Base-by-base conservation (phyloP, 2,888 invertebrate species). In the Ptychoptera contaminata region DNA sequence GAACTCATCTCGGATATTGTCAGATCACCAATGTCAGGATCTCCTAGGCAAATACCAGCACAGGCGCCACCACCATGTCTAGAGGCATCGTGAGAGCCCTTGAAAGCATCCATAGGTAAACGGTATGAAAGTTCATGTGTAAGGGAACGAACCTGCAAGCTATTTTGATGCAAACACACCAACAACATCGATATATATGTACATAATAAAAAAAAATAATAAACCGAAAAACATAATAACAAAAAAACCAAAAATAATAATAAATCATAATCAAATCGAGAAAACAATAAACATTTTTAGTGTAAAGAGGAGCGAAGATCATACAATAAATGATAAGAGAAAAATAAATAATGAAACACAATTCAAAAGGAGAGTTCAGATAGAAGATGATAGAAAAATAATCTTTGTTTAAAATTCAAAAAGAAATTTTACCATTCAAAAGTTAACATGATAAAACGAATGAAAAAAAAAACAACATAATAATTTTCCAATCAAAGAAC, bases 1-100 rank as follows among this genome's bases (percentile, higher is more conserved):
- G 86, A 84, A 65, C 81, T 85, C 87, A 88, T 87, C 63, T 87
- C 85, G 49, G 87, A 82, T 49, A 93, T 76, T 54, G 88, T 90
- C 51, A 93, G 80, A 61, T 93, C 93, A 40, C 81, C 81, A 49
- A 85, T 77, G 62, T 94, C 93, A 51, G 88, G 82, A 58, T 92
- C 91, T 54, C 85, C 75, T 40, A 64, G 55, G 52, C 62, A 63
- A 40, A 66, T 60, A 38, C 67, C 67, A 60, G 55, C 72, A 68
- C 67, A 67, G 48, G 66, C 66, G 16, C 42, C 42, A n/a, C 42
- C 42, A 50, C 64, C 65, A 50, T 64, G 63, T 56, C 63, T 55
- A 48, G 63, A 61, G 52, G 58, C 57, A 54, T 66, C 65, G 51
- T 65, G 63, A 52, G 64, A 58, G 59, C 74, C 71, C 70, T 74